Evolutionary conservation across 2,113 vertebrate species (phyloP), one percentile per base, ranked within the genome.

Genomic region (Equus quagga): DNA sequence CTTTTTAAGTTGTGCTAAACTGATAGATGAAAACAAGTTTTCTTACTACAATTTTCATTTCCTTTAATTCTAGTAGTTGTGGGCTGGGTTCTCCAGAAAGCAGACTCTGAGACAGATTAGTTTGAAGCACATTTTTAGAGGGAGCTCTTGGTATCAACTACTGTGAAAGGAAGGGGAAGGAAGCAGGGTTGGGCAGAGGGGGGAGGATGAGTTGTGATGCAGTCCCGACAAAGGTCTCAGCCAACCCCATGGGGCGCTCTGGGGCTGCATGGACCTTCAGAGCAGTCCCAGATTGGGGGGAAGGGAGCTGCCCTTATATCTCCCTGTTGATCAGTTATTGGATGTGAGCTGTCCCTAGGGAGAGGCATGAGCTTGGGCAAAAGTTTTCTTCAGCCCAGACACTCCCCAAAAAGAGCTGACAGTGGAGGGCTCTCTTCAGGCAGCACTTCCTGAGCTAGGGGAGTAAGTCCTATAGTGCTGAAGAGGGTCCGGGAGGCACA

Each of bases 1-100:
- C 69, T 89, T 95, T 96, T 85, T 93, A 94, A 69, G 4, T 83
- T 80, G 23, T 81, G n/a, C 82, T 92, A 87, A 87, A 92, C n/a
- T 75, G 15, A 89, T 46, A 17, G 6, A 54, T 46, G 9, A 5
- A 31, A 54, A 31, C 6, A 79, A 0, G 8, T 69, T 89, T n/a
- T 73, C 82, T 93, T 54, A 72, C n/a, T 69, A 33, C 6, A 60
- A 5, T 51, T 89, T 64, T 97, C 49, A 56, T 82, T 92, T 56
- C 51, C 56, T 96, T 92, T 91, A 36, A 18, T 82, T 87, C 33
- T 79, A 62, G 79, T 54, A 76, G n/a, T 41, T 56, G 70, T 58
- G 8, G 19, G 4, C 60, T 95, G 41, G 24, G 24, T n/a, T 92
- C 75, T 60, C 62, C 49, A 78, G 8, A 8, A 95, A 95, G 56